Evolutionary conservation across 2,888 invertebrate species (phyloP).

Genomic region (Apocheima hispidaria): DNA sequence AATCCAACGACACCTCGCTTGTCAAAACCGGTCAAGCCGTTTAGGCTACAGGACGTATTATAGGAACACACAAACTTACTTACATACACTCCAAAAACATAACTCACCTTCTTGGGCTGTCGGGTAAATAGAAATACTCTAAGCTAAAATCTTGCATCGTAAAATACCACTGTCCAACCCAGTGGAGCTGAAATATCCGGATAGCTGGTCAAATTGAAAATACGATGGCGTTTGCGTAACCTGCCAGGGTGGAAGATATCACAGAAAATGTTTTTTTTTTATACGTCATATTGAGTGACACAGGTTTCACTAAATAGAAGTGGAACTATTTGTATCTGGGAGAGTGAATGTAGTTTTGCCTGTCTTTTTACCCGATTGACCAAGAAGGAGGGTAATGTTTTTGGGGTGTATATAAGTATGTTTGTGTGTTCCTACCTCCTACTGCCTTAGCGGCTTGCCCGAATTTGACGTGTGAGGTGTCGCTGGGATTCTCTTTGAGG

Average conservation of each 20-base stretch:
- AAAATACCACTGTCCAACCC: slow-evolving; percentile 30
- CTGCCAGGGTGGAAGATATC: slow-evolving; percentile 14
- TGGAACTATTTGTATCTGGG: neutral
- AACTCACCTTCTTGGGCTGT: no score
- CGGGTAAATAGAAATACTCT: slow-evolving; percentile 20
- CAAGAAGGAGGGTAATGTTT: no score
- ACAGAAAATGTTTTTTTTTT: slow-evolving; percentile 8
- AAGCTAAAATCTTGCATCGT: slow-evolving; percentile 31
- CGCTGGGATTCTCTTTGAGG: no score
- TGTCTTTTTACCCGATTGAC: neutral
- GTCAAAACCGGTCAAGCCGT: no score
- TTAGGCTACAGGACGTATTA: no score
- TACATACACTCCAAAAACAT: no score
- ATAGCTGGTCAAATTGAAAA: slow-evolving; percentile 43
- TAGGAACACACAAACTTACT: no score
- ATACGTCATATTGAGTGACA: slow-evolving; percentile 14
- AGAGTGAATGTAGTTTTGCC: neutral
- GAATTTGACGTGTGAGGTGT: no score
- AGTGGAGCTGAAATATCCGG: slow-evolving; percentile 39
- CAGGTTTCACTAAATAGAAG: neutral
- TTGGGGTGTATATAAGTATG: no score
- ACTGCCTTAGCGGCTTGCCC: no score
- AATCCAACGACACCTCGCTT: no score
- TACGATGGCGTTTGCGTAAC: slow-evolving; percentile 27
- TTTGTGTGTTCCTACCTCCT: no score